phyloP scores from a whole-genome alignment of 2,888 invertebrate species.

The Pyrgus malvae region DNA sequence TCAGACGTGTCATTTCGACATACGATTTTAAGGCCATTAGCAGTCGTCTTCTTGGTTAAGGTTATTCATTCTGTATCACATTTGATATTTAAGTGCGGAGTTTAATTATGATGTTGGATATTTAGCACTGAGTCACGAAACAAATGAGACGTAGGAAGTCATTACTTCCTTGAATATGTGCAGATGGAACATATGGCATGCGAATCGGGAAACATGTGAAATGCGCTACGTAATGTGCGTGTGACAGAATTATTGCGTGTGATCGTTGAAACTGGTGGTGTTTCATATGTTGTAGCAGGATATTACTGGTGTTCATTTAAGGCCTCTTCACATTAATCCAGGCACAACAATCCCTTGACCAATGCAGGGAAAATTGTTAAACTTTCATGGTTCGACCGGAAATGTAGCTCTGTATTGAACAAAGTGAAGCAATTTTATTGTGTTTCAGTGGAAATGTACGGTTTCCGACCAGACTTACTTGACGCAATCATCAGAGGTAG shows the following conservation, averaged over 20 bases:
- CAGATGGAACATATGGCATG: slow-evolving; percentile 17
- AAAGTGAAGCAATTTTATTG: too few relatives aligned
- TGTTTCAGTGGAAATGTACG: too few relatives aligned
- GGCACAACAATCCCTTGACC: too few relatives aligned
- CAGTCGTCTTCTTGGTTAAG: slow-evolving; percentile 26
- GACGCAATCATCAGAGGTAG: too few relatives aligned
- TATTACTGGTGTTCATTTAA: too few relatives aligned
- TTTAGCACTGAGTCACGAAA: slow-evolving; percentile 2
- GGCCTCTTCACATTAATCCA: too few relatives aligned
- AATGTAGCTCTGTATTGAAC: too few relatives aligned
- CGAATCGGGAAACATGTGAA: slow-evolving; percentile 18
- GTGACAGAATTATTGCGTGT: slow-evolving; percentile 1
- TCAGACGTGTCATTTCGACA: slow-evolving; percentile 29
- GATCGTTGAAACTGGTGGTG: background rate
- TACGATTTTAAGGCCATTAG: slow-evolving; percentile 33
- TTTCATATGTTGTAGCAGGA: too few relatives aligned
- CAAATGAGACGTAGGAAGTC: slow-evolving; percentile 11
- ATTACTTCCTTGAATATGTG: slow-evolving; percentile 18
- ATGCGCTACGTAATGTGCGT: slow-evolving; percentile 6
- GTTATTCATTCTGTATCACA: slow-evolving; percentile 15
- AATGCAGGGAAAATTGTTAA: too few relatives aligned
- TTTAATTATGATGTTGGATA: slow-evolving; percentile 3
- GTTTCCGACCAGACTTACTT: too few relatives aligned
- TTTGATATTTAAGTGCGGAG: background rate
- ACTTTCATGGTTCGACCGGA: too few relatives aligned